A percentile compares a stretch with the other conserved stretches of the same genome.
These are phyloP conservation scores for Arvicanthis niloticus DNA, from an alignment of 2,113 vertebrate species.

Conservation along the genomic window DNA sequence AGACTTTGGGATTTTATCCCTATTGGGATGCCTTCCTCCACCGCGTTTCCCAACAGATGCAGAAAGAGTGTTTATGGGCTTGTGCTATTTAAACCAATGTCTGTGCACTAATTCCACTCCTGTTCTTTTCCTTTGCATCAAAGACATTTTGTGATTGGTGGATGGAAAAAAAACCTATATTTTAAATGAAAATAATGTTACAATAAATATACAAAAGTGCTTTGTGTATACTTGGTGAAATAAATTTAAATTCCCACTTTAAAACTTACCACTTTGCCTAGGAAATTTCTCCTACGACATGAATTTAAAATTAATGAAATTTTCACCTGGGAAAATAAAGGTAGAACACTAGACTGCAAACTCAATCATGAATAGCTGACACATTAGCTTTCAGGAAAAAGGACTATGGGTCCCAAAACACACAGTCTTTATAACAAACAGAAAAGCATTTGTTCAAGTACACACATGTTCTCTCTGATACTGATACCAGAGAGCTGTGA, in stretches of 20 bases:
- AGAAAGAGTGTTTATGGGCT: neutral
- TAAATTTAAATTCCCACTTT: conserved; percentile 40
- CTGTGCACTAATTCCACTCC: neutral
- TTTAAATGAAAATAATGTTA: conserved; percentile 41
- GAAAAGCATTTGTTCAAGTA: neutral
- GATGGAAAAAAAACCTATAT: neutral
- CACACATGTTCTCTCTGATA: neutral
- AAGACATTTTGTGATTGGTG: conserved; percentile 5
- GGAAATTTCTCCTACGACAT: neutral
- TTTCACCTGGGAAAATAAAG: neutral
- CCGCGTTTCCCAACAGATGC: neutral
- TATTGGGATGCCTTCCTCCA: neutral
- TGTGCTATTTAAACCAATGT: neutral
- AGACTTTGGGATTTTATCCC: neutral
- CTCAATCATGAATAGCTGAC: conserved; percentile 8
- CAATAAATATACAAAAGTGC: neutral
- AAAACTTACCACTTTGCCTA: neutral
- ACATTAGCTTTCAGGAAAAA: neutral
- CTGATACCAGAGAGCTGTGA: neutral
- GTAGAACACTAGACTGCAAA: neutral
- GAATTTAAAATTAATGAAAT: neutral
- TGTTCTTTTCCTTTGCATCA: neutral
- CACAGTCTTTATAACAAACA: neutral
- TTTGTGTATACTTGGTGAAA: neutral
- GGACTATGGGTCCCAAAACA: neutral